Evolutionary conservation across 2,888 invertebrate species (phyloP).

Genomic region (Ochlodes sylvanus): DNA sequence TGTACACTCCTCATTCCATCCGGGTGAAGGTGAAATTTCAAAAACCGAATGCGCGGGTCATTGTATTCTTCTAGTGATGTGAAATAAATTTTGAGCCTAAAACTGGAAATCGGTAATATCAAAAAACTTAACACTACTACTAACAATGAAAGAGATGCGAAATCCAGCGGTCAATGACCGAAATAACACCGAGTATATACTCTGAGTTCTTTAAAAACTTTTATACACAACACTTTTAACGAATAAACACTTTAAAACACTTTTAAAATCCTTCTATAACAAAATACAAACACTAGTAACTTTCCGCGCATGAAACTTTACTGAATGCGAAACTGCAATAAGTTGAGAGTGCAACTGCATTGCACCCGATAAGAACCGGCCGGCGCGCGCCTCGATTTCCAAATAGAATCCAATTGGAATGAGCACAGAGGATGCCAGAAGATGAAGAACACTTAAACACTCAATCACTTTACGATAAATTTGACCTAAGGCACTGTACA

Average conservation of each 20-base stretch:
- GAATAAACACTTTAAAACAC: slow-evolving; percentile 75
- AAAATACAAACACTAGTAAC: slow-evolving; percentile 74
- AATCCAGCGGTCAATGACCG: slow-evolving; percentile 85
- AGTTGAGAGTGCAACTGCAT: slow-evolving; percentile 85
- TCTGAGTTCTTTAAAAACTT: slow-evolving; percentile 72
- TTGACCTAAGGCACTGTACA: slow-evolving; percentile 73
- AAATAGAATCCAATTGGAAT: slow-evolving; percentile 80
- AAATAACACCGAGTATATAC: slow-evolving; percentile 81
- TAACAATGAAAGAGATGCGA: slow-evolving; percentile 76
- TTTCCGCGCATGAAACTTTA: slow-evolving; percentile 82
- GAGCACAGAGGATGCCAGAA: slow-evolving; percentile 61
- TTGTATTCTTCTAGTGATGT: slow-evolving; percentile 78
- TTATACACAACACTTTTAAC: slow-evolving; percentile 73
- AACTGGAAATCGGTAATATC: slow-evolving; percentile 72
- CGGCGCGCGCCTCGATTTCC: slow-evolving; percentile 81
- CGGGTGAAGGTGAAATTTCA: slow-evolving; percentile 78
- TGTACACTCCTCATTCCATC: slow-evolving; percentile 84
- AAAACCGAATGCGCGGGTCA: slow-evolving; percentile 81
- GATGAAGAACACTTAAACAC: slow-evolving; percentile 70
- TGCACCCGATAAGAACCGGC: slow-evolving; percentile 85
- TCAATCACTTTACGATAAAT: slow-evolving; percentile 69
- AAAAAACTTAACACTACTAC: slow-evolving; percentile 66
- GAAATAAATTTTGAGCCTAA: slow-evolving; percentile 70
- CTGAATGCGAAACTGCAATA: slow-evolving; percentile 84
- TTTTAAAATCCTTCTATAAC: slow-evolving; percentile 64